Evolutionary conservation across 2,888 invertebrate genomes (phyloP), one percentile per base, ranked within the genome.

Genomic region (Tethea ocularis): DNA sequence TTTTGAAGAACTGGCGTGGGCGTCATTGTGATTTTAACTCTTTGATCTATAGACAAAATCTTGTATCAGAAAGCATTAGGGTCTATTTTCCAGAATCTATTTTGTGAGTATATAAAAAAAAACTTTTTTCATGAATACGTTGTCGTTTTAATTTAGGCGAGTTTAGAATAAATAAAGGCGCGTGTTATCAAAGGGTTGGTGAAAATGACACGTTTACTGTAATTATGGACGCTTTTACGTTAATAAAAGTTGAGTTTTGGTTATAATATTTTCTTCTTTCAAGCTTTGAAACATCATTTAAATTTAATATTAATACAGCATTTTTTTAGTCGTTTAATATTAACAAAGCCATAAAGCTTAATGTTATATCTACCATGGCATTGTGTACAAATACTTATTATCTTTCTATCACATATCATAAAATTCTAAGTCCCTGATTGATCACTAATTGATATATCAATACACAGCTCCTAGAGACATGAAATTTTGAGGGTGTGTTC

Each of bases 181-280:
- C 46, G 46, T 15, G 46, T 20, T 46, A 20, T 46, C 46, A 46
- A 46, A 46, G 46, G 46, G 46, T 46, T 46, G 46, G 46, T 46
- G 46, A 46, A 46, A 46, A 46, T 46, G 46, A 46, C 46, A 46
- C 46, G 46, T 46, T 46, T 46, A 46, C 20, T 46, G 20, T 46
- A 46, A 46, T 46, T 46, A 46, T 46, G 20, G 46, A 20, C 20
- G 46, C 46, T 46, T 46, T 46, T 46, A 41, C 41, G 17, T 41
- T n/a, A 41, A 41, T 41, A n/a, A 41, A 17, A 46, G 46, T 20
- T 46, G 46, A 20, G 20, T 46, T 46, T 20, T 46, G 46, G 7
- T 46, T 46, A 20, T 0, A 41, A 17, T n/a, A 41, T 41, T n/a
- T 8, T 41, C 41, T 17, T n/a, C 17, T 41, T 33, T 33, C 33